Evolutionary conservation across 2,113 vertebrate species (phyloP), one percentile per base, ranked within the genome.

Genomic region (Nanorana parkeri): DNA sequence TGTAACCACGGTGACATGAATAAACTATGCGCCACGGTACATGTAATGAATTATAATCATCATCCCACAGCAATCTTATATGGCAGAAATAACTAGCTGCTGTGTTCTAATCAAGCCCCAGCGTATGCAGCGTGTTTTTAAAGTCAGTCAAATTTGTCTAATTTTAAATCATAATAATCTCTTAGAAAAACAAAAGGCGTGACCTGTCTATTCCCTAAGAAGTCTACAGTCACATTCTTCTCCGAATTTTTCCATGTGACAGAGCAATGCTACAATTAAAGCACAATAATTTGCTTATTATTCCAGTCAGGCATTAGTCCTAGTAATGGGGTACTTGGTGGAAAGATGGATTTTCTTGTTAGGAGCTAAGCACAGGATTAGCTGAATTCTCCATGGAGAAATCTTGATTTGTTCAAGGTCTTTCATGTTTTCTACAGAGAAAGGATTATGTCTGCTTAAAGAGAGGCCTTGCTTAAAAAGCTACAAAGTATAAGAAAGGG

Each of bases 391-490:
- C 94, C 93, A 93, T 90, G 93, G 94, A 94, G 93, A 94, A 94
- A 94, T 94, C 93, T 94, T 94, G 93, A 95, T 95, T 95, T 95
- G 94, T 95, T 95, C 93, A 94, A 95, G 93, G 94, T 95, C 94
- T 95, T 95, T 95, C 94, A 95, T 95, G 94, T 95, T 95, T 94
- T 94, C 93, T 93, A 92, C 94, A 93, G 93, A 94, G 93, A 94
- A 93, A 89, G 93, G 94, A 95, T 95, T 95, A 95, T 93, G 93
- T 94, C 93, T 94, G 89, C 92, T 95, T 95, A 94, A 93, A 93
- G 91, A 94, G 90, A 86, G 88, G 88, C 89, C 93, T 93, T 91
- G 92, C 91, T 94, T 92, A 91, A 94, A 94, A 95, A 93, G 93
- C 94, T 93, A 95, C 94, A 93, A 94, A 94, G 93, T 94, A 93